A percentile compares a stretch with the other conserved stretches of the same genome.
phyloP scores from a whole-genome alignment of 2,888 invertebrate species.

The Spicauda simplicius region DNA sequence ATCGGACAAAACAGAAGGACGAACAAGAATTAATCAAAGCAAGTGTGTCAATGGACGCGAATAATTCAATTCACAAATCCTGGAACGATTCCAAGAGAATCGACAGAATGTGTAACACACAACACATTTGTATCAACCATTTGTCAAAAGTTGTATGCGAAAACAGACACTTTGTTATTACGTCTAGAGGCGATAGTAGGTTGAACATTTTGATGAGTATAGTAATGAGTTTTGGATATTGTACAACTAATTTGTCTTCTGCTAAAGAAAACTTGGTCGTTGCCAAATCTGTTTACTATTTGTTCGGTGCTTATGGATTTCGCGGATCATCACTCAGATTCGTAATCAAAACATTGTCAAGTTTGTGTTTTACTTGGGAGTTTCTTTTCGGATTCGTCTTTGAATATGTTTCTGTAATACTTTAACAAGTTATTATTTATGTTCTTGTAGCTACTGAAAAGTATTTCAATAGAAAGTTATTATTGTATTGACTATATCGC shows the following conservation, averaged over 20 bases:
- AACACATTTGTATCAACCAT: constrained; percentile 43
- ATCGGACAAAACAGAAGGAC: constrained; percentile 34
- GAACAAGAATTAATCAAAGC: constrained; percentile 56
- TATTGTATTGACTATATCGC: too few relatives aligned
- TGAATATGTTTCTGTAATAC: background rate
- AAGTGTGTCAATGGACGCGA: constrained; percentile 55
- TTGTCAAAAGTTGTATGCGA: constrained; percentile 46
- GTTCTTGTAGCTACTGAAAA: too few relatives aligned
- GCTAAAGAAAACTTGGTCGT: constrained; percentile 51
- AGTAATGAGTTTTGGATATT: constrained; percentile 45
- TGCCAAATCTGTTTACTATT: constrained; percentile 56
- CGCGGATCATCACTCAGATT: constrained; percentile 48
- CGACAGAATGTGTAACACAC: constrained; percentile 47
- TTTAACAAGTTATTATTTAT: background rate
- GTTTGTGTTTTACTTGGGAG: constrained; percentile 20
- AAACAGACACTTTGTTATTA: constrained; percentile 43
- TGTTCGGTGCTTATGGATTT: constrained; percentile 45
- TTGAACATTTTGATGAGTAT: constrained; percentile 40
- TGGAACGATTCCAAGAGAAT: constrained; percentile 63
- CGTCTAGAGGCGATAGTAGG: constrained; percentile 42
- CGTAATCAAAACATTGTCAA: constrained; percentile 35
- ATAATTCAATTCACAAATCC: constrained; percentile 52
- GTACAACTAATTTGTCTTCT: constrained; percentile 55
- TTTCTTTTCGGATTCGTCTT: constrained; percentile 7
- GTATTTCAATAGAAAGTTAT: too few relatives aligned